Evolutionary conservation across 2,888 invertebrate genomes (phyloP).

Genomic region (Spilarctia lutea): DNA sequence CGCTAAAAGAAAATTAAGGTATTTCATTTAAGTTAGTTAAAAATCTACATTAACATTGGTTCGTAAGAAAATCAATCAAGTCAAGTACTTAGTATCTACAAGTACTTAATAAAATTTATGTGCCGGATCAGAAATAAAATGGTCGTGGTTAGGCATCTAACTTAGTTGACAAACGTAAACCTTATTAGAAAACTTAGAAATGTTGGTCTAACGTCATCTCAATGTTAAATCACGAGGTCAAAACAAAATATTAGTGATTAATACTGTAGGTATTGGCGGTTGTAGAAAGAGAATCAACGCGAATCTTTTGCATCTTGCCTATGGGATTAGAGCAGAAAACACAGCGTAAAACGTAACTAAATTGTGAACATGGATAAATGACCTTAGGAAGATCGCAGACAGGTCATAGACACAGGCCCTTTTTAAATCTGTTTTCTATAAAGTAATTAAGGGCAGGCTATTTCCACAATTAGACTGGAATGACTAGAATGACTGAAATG

Average conservation of each 20-base stretch:
- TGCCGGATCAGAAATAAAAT: background rate
- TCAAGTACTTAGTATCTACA: too few relatives aligned
- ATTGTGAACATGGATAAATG: background rate
- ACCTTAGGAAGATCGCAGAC: background rate
- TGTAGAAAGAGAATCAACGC: too few relatives aligned
- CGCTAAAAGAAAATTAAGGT: slow-evolving; percentile 28
- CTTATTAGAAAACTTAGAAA: too few relatives aligned
- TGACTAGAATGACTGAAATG: too few relatives aligned
- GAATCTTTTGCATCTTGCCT: too few relatives aligned
- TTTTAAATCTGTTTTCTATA: background rate
- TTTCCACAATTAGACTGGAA: background rate
- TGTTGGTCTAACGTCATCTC: too few relatives aligned
- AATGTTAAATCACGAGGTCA: too few relatives aligned
- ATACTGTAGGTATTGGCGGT: too few relatives aligned
- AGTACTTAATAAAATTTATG: background rate
- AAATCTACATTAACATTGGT: background rate
- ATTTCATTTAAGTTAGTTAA: background rate
- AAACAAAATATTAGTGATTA: too few relatives aligned
- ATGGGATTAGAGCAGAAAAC: too few relatives aligned
- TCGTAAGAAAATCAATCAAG: background rate
- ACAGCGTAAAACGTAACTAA: background rate
- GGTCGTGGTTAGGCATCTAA: too few relatives aligned
- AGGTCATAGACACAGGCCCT: background rate
- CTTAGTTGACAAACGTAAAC: too few relatives aligned
- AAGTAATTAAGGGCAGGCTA: background rate